Conservation (phyloP, 2,888 invertebrate genomes). For the Neoscelio sp. region DNA sequence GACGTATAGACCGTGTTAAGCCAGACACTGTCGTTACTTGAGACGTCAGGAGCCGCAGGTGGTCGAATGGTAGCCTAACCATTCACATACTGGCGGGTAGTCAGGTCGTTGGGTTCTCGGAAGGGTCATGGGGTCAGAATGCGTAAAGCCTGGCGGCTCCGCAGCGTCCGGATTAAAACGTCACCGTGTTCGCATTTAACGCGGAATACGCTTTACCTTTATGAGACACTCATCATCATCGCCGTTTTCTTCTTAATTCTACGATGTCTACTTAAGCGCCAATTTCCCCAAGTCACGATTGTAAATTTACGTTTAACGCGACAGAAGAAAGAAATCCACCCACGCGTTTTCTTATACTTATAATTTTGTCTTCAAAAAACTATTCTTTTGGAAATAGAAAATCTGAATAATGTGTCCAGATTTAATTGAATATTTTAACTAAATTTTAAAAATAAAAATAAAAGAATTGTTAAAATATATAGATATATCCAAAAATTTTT, state of each 20-base stretch:
- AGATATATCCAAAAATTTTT: too few species aligned
- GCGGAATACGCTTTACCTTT: constrained; percentile 45
- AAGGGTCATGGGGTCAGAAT: constrained; percentile 75
- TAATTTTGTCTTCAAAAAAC: too few species aligned
- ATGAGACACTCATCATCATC: constrained; percentile 43
- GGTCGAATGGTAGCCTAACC: constrained; percentile 74
- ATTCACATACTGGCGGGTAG: constrained; percentile 72
- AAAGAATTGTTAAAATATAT: too few species aligned
- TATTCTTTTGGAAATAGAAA: too few species aligned
- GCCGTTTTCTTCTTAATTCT: constrained; percentile 38
- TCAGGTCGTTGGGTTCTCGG: constrained; percentile 70
- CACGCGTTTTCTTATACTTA: neutral
- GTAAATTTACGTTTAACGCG: constrained; percentile 23
- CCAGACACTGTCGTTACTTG: constrained; percentile 69
- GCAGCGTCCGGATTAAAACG: constrained; percentile 61
- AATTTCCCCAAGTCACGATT: constrained; percentile 41
- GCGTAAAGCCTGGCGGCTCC: constrained; percentile 64
- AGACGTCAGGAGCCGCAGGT: constrained; percentile 77
- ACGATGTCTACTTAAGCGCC: constrained; percentile 28
- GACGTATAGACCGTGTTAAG: constrained; percentile 61
- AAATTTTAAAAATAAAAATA: too few species aligned
- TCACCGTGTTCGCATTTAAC: constrained; percentile 46
- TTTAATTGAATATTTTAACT: too few species aligned
- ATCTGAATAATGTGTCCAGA: too few species aligned
- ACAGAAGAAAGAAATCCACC: neutral